Conservation (phyloP, 2,797 vertebrate species). For the Garrulus glandarius region DNA sequence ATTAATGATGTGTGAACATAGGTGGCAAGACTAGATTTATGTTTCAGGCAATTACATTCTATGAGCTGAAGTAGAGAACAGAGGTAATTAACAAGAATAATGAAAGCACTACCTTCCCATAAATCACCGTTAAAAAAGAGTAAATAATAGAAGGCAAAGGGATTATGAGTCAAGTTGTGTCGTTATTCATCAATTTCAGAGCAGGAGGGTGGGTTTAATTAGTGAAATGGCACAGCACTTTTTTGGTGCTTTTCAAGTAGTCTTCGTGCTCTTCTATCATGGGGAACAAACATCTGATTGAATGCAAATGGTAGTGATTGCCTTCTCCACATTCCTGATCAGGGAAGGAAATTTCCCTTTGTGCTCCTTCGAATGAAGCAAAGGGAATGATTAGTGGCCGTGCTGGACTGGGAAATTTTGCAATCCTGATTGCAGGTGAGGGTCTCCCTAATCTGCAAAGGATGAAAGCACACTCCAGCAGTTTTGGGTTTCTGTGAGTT, state of each 20-base stretch:
- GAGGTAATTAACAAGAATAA: slow-evolving; percentile 69
- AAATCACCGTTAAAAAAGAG: slow-evolving; percentile 62
- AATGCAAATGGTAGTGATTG: not conserved
- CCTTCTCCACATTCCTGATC: not conserved
- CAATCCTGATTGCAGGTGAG: not conserved
- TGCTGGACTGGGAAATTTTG: not conserved
- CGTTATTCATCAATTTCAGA: slow-evolving; percentile 46
- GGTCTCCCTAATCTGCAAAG: not conserved
- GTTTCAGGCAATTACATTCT: slow-evolving; percentile 61
- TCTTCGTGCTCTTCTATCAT: not conserved
- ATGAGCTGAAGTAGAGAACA: slow-evolving; percentile 37
- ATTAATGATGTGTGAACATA: slow-evolving; percentile 44
- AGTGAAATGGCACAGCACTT: not conserved
- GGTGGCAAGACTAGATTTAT: slow-evolving; percentile 56
- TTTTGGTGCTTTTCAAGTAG: slow-evolving; percentile 8
- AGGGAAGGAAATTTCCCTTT: not conserved
- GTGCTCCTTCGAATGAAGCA: not conserved
- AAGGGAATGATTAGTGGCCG: not conserved
- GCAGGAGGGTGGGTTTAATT: slow-evolving; percentile 31
- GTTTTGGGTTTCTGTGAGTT: not conserved
- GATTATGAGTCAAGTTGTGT: slow-evolving; percentile 41
- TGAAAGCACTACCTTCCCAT: slow-evolving; percentile 45
- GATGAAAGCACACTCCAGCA: not conserved
- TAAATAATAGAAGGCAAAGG: slow-evolving; percentile 67
- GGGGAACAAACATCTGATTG: not conserved